Conservation (phyloP, 2,888 invertebrate species). For the Tanypteryx hageni region DNA sequence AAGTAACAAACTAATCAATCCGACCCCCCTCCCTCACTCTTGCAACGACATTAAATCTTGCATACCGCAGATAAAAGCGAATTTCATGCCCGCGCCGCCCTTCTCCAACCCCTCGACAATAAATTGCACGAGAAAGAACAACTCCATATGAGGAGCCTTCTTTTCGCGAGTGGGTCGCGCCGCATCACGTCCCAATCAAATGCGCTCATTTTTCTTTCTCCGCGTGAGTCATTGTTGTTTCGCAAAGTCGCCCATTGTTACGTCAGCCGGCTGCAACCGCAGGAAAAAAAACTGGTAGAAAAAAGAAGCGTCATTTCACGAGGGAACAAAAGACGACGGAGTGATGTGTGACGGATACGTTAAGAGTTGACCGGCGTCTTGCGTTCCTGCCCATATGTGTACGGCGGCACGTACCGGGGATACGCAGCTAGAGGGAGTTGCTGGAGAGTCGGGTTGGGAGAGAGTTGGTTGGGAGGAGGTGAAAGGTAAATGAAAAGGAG, state of each 20-base stretch:
- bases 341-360: background rate
- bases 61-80: background rate
- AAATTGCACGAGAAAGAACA: background rate
- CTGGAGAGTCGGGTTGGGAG: background rate
- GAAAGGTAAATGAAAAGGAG: background rate
- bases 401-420: background rate
- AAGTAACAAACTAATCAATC: too few relatives aligned
- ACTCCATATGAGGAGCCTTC: slow-evolving; percentile 39
- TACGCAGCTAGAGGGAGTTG: background rate
- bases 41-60: background rate
- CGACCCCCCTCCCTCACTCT: background rate
- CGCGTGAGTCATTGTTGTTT: background rate
- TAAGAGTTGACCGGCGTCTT: background rate
- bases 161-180: background rate
- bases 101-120: background rate
- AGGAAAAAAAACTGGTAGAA: background rate
- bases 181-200: slow-evolving; percentile 27
- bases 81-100: background rate
- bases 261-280: background rate
- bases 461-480: background rate
- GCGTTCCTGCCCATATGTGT: background rate
- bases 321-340: background rate
- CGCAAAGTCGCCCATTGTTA: background rate
- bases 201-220: background rate
- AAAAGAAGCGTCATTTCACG: background rate